Evolutionary conservation across 2,797 vertebrate genomes (phyloP).

Genomic region (Xenopus petersii): DNA sequence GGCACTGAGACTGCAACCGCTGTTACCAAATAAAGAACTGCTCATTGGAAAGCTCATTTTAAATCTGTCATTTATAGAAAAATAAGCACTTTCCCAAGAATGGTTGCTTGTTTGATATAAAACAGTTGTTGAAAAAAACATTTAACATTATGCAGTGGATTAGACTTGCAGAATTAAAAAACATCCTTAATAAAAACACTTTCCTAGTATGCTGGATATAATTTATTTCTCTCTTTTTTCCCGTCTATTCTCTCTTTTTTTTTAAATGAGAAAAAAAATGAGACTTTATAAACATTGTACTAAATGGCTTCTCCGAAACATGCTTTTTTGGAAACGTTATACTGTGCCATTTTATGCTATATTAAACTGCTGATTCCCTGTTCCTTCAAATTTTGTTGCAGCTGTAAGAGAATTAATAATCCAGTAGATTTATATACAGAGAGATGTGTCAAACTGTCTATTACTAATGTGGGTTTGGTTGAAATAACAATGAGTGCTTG

Average conservation of each 20-base stretch:
- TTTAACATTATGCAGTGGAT: conserved; percentile 40
- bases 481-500: conserved; percentile 8
- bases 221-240: background rate
- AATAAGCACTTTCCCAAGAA: conserved; percentile 28
- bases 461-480: conserved; percentile 9
- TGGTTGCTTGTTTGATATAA: conserved; percentile 20
- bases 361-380: conserved; percentile 19
- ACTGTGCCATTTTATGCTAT: conserved; percentile 10
- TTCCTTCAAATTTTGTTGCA: conserved; percentile 1
- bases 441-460: conserved; percentile 22
- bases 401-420: conserved; percentile 18
- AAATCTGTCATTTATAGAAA: conserved; percentile 54
- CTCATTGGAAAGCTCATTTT: conserved; percentile 62
- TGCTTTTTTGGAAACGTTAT: background rate
- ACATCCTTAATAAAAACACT: conserved; percentile 37
- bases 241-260: conserved; percentile 2
- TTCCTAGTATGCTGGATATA: background rate
- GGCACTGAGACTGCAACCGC: conserved; percentile 55
- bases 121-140: conserved; percentile 36
- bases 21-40: conserved; percentile 57
- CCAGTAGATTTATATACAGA: conserved; percentile 7
- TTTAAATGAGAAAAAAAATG: background rate
- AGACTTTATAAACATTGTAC: background rate
- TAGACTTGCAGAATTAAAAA: conserved; percentile 23
- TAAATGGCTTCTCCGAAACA: background rate